Evolutionary conservation across 2,113 vertebrate species (phyloP).

Genomic region (Candoia aspera): DNA sequence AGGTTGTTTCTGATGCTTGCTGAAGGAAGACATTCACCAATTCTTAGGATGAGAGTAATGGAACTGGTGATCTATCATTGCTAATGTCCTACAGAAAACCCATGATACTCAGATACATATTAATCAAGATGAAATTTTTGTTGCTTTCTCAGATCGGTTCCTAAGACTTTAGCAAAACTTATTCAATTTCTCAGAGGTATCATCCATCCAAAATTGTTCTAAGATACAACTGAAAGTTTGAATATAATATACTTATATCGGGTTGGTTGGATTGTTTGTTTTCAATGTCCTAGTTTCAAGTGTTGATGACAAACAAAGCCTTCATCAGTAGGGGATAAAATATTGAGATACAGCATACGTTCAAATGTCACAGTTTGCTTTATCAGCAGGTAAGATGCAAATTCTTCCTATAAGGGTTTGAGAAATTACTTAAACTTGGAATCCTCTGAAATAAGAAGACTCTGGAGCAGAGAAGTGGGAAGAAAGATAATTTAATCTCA

Average conservation of each 20-base stretch:
- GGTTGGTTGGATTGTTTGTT: neutral
- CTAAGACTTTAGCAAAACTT: neutral
- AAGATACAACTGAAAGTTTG: no score
- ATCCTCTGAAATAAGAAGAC: neutral
- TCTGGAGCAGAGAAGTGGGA: neutral
- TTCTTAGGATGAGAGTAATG: neutral
- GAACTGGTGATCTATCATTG: neutral
- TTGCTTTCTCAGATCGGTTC: neutral
- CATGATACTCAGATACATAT: neutral
- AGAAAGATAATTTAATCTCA: neutral
- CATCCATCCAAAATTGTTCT: neutral
- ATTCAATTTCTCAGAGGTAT: neutral
- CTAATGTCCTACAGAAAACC: neutral
- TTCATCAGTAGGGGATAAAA: neutral
- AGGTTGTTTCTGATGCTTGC: neutral
- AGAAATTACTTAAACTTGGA: neutral
- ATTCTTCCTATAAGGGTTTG: neutral
- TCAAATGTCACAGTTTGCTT: neutral
- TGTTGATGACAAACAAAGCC: neutral
- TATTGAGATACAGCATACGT: neutral
- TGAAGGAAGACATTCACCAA: neutral
- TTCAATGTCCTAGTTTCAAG: neutral
- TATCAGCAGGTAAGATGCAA: neutral
- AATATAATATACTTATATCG: neutral
- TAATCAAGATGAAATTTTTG: neutral